Evolutionary conservation across 1,140 invertebrate species (phyloP).

Genomic region (Spodoptera frugiperda): DNA sequence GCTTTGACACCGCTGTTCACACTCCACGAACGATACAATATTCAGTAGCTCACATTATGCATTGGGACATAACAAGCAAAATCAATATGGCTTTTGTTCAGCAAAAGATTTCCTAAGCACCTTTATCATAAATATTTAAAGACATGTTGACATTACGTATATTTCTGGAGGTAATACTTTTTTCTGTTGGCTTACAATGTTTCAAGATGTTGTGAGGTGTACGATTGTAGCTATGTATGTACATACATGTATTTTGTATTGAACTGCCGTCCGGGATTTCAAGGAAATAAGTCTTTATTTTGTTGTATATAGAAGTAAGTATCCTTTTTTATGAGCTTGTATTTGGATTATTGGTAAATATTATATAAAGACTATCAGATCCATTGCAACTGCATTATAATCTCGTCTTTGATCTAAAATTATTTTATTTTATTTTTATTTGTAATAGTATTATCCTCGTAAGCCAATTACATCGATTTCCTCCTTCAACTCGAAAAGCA

Average conservation of each 20-base stretch:
- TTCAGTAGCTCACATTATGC: slow-evolving; percentile 79
- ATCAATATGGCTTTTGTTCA: slow-evolving; percentile 77
- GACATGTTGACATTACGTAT: slow-evolving; percentile 60
- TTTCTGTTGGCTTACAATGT: slow-evolving; percentile 22
- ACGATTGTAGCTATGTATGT: too few relatives aligned
- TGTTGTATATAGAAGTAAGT: background rate
- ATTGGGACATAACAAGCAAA: slow-evolving; percentile 73
- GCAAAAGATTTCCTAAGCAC: slow-evolving; percentile 67
- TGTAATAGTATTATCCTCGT: too few relatives aligned
- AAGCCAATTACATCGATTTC: too few relatives aligned
- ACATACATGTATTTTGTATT: background rate
- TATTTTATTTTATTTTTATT: too few relatives aligned
- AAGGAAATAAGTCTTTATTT: background rate
- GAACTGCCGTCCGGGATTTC: background rate
- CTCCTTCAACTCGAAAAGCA: too few relatives aligned
- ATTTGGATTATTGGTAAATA: too few relatives aligned
- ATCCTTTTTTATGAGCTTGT: too few relatives aligned
- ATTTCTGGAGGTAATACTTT: slow-evolving; percentile 58
- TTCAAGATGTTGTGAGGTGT: too few relatives aligned
- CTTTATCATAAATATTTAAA: slow-evolving; percentile 81
- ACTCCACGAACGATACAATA: slow-evolving; percentile 66
- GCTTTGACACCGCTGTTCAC: slow-evolving; percentile 35
- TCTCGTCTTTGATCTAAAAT: too few relatives aligned
- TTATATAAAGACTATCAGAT: too few relatives aligned
- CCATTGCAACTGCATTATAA: too few relatives aligned